Percentiles rank a stretch among this genome's conserved stretches.
phyloP scores from a whole-genome alignment of 2,888 invertebrate species.

The Pardosa pseudoannulata region DNA sequence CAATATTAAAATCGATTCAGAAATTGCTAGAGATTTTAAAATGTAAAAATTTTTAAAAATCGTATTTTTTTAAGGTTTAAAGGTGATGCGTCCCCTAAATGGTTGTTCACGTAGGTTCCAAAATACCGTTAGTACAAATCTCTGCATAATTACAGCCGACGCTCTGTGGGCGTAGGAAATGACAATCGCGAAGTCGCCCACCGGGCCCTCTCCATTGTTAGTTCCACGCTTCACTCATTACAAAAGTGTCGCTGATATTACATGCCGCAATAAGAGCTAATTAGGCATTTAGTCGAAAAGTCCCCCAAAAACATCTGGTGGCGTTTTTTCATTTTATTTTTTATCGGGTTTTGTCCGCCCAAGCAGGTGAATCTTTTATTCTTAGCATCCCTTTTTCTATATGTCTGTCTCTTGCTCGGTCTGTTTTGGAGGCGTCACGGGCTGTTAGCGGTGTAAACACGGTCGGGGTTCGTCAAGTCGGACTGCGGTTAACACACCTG shows the following conservation, averaged over 20 bases:
- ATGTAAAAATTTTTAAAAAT: too few species aligned
- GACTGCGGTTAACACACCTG: too few species aligned
- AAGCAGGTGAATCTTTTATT: conserved; percentile 56
- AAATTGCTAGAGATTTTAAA: too few species aligned
- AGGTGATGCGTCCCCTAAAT: too few species aligned
- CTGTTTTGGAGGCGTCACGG: conserved; percentile 18
- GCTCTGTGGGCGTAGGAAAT: not conserved
- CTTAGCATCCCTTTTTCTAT: not conserved
- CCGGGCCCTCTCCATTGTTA: conserved; percentile 5
- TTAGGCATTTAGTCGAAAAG: conserved; percentile 55
- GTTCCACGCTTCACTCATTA: conserved; percentile 56
- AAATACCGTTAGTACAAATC: conserved; percentile 6
- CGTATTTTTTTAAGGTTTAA: too few species aligned
- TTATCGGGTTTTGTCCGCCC: not conserved
- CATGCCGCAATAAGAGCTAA: conserved; percentile 56
- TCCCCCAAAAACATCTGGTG: conserved; percentile 54
- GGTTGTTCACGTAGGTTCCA: not conserved
- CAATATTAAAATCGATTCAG: too few species aligned
- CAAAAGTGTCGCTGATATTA: conserved; percentile 64
- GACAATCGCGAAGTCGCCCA: not conserved
- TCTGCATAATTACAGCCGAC: not conserved
- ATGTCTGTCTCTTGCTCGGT: not conserved
- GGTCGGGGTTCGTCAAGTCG: not conserved
- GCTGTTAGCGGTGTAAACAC: conserved; percentile 3
- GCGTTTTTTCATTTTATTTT: conserved; percentile 13